Percentiles rank a stretch among this genome's conserved stretches.
Evolutionary conservation across 2,888 invertebrate species (phyloP).

Genomic region (Cotesia congregata): DNA sequence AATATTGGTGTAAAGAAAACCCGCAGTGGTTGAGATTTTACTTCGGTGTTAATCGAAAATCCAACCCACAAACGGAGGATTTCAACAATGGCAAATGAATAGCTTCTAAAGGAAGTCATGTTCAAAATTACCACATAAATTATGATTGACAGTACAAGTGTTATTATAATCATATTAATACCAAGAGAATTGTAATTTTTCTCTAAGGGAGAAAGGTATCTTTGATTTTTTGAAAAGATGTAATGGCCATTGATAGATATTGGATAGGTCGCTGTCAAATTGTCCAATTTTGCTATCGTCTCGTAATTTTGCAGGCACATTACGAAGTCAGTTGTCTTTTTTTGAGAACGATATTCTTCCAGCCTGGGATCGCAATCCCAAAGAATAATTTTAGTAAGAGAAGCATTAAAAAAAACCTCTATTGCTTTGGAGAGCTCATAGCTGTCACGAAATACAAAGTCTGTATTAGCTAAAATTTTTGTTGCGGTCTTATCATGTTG

Average conservation of each 20-base stretch:
- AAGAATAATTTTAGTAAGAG: too few relatives aligned
- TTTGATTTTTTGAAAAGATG: not conserved
- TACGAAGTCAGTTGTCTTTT: too few relatives aligned
- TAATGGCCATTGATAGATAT: too few relatives aligned
- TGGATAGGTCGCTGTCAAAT: too few relatives aligned
- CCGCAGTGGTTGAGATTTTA: not conserved
- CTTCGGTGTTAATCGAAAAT: not conserved
- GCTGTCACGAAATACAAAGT: too few relatives aligned
- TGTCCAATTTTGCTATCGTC: too few relatives aligned
- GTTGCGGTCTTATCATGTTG: not conserved
- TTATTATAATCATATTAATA: not conserved
- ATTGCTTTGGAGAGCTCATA: too few relatives aligned
- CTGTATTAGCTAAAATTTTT: not conserved
- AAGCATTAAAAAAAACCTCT: too few relatives aligned
- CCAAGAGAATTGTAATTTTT: not conserved
- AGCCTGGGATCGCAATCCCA: too few relatives aligned
- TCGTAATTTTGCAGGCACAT: too few relatives aligned
- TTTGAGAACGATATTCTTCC: too few relatives aligned
- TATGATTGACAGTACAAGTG: not conserved
- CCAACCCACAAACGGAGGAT: not conserved
- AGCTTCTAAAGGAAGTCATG: not conserved
- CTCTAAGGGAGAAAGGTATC: not conserved
- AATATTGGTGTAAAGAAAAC: not conserved
- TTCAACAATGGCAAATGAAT: not conserved
- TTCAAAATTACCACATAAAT: not conserved